Base-by-base conservation (phyloP, 2,113 vertebrate genomes). In the Lagenorhynchus albirostris region DNA sequence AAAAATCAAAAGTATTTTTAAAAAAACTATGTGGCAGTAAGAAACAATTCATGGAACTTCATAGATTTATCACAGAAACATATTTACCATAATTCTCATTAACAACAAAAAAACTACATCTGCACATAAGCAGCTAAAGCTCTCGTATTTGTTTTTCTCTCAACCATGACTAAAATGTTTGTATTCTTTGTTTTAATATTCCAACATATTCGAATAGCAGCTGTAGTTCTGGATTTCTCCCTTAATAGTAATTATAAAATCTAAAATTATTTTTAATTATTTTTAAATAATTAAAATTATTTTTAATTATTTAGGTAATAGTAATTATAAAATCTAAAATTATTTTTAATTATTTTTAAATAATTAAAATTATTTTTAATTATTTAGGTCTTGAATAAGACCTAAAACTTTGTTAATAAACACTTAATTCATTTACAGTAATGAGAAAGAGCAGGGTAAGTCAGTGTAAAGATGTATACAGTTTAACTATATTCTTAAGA, bases 281-380 rank as follows among this genome's bases (percentile, higher is more conserved):
- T n/a, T n/a, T n/a, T n/a, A n/a, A n/a, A n/a, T n/a, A n/a, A n/a
- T n/a, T 86, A 58, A 77, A 96, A 68, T 77, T 67, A 63, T 80
- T 95, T 71, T 81, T 85, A 71, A 36, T n/a, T n/a, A n/a, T n/a
- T n/a, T n/a, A n/a, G n/a, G n/a, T 81, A 60, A 38, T 29, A 77
- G 12, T 81, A 76, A 94, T 44, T 94, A 50, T 20, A 83, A 92
- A 94, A 89, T 1, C 41, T 86, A 58, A 77, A 96, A 68, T 77
- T 67, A 63, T 80, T 95, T 71, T 81, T 85, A 71, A 36, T n/a
- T n/a, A n/a, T n/a, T n/a, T n/a, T n/a, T n/a, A n/a, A n/a, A n/a
- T n/a, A n/a, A n/a, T n/a, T 86, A 58, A 77, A 96, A 68, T 77
- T 67, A 63, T 80, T 95, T 71, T 81, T 85, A 71, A 36, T n/a